These are phyloP conservation scores for Crotalus helleri DNA, from an alignment of 2,113 vertebrate species.

Conservation along the genomic window DNA sequence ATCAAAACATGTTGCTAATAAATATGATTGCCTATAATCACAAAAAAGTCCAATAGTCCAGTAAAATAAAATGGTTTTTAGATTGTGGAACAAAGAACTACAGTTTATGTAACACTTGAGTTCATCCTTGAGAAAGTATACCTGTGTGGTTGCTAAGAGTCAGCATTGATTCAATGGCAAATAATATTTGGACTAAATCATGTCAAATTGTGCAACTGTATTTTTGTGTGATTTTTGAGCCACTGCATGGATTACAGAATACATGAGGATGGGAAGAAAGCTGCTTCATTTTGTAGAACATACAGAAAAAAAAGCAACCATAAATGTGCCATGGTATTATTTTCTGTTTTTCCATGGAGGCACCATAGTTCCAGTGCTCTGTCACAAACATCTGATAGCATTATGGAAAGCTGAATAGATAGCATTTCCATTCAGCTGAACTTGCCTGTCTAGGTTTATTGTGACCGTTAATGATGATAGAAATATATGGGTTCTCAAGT, in stretches of 20 bases:
- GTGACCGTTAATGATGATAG: background rate
- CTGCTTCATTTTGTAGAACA: background rate
- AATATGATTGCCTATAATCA: background rate
- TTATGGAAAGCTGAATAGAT: background rate
- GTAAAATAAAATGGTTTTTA: background rate
- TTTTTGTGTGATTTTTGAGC: background rate
- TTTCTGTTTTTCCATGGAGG: background rate
- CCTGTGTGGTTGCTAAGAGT: background rate
- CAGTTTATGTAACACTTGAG: background rate
- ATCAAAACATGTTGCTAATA: background rate
- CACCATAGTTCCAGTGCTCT: background rate
- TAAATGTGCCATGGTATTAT: background rate
- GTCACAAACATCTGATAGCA: background rate
- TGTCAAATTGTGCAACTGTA: background rate
- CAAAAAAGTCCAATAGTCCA: background rate
- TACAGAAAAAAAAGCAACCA: background rate
- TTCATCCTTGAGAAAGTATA: background rate
- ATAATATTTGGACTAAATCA: background rate
- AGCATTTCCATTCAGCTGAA: background rate
- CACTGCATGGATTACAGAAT: background rate
- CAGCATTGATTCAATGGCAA: background rate
- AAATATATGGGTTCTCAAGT: background rate
- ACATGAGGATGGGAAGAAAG: background rate
- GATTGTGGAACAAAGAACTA: background rate
- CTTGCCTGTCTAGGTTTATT: background rate